A percentile compares a stretch with the other conserved stretches of the same genome.
Evolutionary conservation across 2,797 vertebrate genomes (phyloP).

Genomic region (Sebastes taczanowskii): DNA sequence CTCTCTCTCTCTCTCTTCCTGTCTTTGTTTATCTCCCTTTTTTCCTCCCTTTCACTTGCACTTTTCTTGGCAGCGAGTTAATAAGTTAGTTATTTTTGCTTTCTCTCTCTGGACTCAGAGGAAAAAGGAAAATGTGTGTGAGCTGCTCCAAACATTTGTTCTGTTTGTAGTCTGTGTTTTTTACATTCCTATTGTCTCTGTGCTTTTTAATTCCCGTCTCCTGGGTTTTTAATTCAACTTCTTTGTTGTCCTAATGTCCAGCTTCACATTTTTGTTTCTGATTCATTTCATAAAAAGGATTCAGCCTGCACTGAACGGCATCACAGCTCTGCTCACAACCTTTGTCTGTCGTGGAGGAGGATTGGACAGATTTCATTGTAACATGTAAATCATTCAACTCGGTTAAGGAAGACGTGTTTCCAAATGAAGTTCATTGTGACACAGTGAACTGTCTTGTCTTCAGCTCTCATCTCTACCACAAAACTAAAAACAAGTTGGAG

Average conservation of each 20-base stretch:
- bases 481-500: slow-evolving; percentile 6
- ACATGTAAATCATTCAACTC: neutral
- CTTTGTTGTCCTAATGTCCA: neutral
- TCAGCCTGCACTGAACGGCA: neutral
- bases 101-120: slow-evolving; percentile 7
- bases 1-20: too few species aligned
- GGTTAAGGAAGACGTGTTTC: neutral
- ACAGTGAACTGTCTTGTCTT: neutral
- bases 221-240: neutral
- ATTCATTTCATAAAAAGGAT: neutral
- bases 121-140: slow-evolving; percentile 26
- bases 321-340: neutral
- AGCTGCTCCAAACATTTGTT: slow-evolving; percentile 36
- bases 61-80: slow-evolving; percentile 19
- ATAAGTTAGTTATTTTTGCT: slow-evolving; percentile 12
- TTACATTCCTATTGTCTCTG: slow-evolving; percentile 3
- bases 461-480: neutral
- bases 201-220: neutral
- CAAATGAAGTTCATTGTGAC: neutral
- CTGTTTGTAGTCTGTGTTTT: slow-evolving; percentile 18
- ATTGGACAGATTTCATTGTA: neutral
- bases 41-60: slow-evolving; percentile 10
- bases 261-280: neutral
- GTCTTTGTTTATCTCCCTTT: neutral
- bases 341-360: neutral